A percentile compares a stretch with the other conserved stretches of the same genome.
phyloP scores from a whole-genome alignment of 2,113 vertebrate genomes.

The Athene cunicularia region DNA sequence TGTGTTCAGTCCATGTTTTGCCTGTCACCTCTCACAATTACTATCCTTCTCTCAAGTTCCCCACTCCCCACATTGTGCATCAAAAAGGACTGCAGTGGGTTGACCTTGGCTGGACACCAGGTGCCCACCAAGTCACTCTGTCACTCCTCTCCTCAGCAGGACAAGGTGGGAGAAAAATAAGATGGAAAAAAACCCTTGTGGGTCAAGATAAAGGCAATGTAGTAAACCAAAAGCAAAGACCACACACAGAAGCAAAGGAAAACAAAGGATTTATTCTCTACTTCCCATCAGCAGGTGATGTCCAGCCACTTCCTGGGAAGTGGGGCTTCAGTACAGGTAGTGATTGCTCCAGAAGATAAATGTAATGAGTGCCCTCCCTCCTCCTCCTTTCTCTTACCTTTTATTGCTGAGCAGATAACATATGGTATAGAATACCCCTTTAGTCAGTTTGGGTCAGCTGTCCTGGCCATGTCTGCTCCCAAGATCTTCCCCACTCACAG shows the following conservation, averaged over 20 bases:
- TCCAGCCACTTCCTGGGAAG: background rate
- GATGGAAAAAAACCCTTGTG: background rate
- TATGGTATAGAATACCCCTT: background rate
- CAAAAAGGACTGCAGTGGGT: background rate
- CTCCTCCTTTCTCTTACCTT: background rate
- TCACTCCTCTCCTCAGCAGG: background rate
- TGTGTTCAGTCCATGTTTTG: background rate
- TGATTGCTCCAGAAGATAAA: background rate
- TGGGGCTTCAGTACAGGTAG: background rate
- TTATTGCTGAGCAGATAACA: too few relatives aligned
- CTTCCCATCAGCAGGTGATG: accelerated
- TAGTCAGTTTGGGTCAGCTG: background rate
- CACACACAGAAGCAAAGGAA: background rate
- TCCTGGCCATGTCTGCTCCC: background rate
- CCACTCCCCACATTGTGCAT: background rate
- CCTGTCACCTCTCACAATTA: background rate
- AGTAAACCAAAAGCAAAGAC: background rate
- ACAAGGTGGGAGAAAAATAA: background rate
- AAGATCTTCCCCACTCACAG: background rate
- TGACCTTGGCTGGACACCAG: background rate
- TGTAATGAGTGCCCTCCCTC: background rate
- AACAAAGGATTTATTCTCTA: background rate
- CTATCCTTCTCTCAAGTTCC: background rate
- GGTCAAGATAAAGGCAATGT: background rate
- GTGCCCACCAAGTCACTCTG: background rate